These are phyloP conservation scores for Brenthis daphne DNA, from an alignment of 2,888 invertebrate genomes.

Conservation along the genomic window DNA sequence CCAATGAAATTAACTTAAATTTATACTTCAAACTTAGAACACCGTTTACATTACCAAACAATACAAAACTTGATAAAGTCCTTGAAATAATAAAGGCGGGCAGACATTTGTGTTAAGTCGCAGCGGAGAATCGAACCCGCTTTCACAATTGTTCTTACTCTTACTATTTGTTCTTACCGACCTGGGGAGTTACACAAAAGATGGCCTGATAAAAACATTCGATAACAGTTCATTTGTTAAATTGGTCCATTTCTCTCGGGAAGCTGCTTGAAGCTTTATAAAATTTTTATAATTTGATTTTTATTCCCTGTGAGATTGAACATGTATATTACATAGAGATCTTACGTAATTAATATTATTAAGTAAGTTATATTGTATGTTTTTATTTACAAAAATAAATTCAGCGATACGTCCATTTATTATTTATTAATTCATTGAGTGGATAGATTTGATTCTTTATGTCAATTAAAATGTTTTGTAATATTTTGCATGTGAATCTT, in stretches of 20 bases:
- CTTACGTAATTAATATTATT: too few species aligned
- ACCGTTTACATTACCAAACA: constrained; percentile 60
- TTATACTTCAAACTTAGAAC: constrained; percentile 34
- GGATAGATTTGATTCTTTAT: too few species aligned
- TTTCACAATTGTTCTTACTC: constrained; percentile 68
- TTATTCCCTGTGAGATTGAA: background rate
- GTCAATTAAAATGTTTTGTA: constrained; percentile 1
- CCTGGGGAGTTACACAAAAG: constrained; percentile 55
- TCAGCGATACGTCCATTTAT: too few species aligned
- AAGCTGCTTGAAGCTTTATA: constrained; percentile 27
- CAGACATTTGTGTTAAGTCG: constrained; percentile 61
- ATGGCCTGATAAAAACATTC: constrained; percentile 67
- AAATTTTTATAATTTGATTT: constrained; percentile 21
- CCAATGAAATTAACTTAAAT: constrained; percentile 1
- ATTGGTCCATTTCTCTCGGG: constrained; percentile 41
- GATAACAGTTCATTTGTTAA: constrained; percentile 46
- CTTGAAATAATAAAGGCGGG: constrained; percentile 72
- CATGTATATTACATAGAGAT: background rate
- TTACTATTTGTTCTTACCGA: constrained; percentile 33
- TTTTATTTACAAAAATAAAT: too few species aligned
- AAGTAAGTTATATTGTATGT: too few species aligned
- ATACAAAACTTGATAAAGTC: constrained; percentile 67
- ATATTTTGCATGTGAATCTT: constrained; percentile 8
- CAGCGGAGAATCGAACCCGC: constrained; percentile 53
- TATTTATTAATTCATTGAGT: too few species aligned